phyloP scores from a whole-genome alignment of 1,140 invertebrate species.

The Argopecten irradians region DNA sequence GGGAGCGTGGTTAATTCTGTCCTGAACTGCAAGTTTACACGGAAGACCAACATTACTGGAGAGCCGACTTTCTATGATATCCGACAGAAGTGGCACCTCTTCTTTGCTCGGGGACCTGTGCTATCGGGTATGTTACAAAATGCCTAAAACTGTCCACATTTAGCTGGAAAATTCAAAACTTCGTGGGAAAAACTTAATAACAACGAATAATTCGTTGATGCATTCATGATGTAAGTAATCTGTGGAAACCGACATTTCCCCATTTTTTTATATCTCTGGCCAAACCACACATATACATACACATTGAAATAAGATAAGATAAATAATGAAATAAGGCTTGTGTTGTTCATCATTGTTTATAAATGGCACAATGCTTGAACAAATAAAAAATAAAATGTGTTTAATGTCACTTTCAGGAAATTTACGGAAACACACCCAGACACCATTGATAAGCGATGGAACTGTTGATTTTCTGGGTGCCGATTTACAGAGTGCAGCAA shows the following conservation, averaged over 20 bases:
- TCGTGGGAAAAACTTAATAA: neutral
- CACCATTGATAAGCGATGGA: neutral
- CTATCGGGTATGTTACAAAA: neutral
- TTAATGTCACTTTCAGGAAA: neutral
- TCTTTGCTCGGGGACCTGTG: constrained; percentile 11
- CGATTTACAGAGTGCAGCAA: neutral
- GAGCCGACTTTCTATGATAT: neutral
- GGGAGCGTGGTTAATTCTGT: neutral
- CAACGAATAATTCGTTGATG: neutral
- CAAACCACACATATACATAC: too few relatives aligned
- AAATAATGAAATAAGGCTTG: too few relatives aligned
- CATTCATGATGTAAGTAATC: too few relatives aligned
- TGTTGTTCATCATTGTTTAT: too few relatives aligned
- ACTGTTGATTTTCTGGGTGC: constrained; percentile 28
- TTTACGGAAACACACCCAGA: neutral
- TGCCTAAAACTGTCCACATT: neutral
- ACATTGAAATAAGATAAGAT: too few relatives aligned
- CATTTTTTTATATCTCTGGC: too few relatives aligned
- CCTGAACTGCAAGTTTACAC: constrained; percentile 29
- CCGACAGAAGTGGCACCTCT: constrained; percentile 5
- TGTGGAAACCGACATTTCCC: too few relatives aligned
- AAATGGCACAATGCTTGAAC: too few relatives aligned
- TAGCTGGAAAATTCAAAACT: too few relatives aligned
- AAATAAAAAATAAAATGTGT: too few relatives aligned
- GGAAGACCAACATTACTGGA: neutral